phyloP scores from a whole-genome alignment of 2,113 vertebrate genomes.

The Callipepla squamata region DNA sequence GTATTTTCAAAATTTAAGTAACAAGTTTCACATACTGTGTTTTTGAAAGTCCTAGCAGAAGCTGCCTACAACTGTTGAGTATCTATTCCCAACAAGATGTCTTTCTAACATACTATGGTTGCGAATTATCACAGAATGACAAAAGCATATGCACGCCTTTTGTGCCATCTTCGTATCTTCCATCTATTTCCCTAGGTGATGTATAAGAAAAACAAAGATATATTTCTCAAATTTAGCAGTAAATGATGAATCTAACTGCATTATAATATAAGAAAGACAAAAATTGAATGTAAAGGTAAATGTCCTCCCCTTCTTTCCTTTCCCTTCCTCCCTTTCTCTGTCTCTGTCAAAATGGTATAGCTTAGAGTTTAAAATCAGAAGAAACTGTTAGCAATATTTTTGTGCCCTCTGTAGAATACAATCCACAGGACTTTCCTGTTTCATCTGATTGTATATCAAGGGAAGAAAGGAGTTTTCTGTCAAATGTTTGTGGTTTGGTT shows the following conservation, averaged over 20 bases:
- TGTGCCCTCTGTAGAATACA: not conserved
- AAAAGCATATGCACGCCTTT: not conserved
- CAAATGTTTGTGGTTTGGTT: not conserved
- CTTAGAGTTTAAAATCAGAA: not conserved
- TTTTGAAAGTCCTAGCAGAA: not conserved
- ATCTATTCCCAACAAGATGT: not conserved
- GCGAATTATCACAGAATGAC: not conserved
- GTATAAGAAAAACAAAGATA: not conserved
- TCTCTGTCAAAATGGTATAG: not conserved
- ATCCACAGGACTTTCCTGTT: not conserved
- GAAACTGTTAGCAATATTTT: not conserved
- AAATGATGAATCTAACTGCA: not conserved
- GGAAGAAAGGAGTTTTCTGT: not conserved
- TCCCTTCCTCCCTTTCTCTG: not conserved
- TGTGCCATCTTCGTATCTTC: not conserved
- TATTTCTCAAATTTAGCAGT: not conserved
- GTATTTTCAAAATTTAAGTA: not conserved
- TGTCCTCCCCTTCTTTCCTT: not conserved
- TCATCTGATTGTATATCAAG: not conserved
- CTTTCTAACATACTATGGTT: not conserved
- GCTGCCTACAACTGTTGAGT: not conserved
- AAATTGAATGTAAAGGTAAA: not conserved
- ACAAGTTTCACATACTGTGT: fast-evolving
- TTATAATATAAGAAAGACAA: not conserved
- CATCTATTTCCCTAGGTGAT: not conserved